phyloP scores from a whole-genome alignment of 2,888 invertebrate genomes.

The Apocheima hispidaria region DNA sequence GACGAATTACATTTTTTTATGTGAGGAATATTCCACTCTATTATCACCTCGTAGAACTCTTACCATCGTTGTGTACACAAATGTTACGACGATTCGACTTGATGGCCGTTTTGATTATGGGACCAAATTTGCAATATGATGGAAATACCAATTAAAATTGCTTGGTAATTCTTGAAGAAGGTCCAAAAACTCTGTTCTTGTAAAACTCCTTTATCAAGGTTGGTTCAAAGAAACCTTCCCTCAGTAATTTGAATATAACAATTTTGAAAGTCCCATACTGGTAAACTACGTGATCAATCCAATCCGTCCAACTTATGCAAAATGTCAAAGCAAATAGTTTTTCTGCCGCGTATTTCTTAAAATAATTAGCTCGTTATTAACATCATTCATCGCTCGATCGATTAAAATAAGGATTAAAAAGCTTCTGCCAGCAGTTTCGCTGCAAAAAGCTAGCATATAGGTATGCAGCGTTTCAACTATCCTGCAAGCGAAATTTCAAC shows the following conservation, averaged over 20 bases:
- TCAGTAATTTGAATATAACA: background rate
- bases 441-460: constrained; percentile 7
- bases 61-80: background rate
- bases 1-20: background rate
- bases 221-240: too few relatives aligned
- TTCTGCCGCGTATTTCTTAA: constrained; percentile 5
- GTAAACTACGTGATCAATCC: background rate
- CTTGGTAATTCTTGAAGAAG: too few relatives aligned
- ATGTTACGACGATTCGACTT: too few relatives aligned
- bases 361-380: constrained; percentile 17
- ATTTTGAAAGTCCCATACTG: constrained; percentile 1
- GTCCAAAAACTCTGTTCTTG: too few relatives aligned
- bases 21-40: background rate
- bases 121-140: background rate
- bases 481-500: constrained; percentile 14
- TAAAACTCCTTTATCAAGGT: too few relatives aligned
- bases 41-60: background rate
- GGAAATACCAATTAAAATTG: too few relatives aligned
- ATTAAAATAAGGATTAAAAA: constrained; percentile 21
- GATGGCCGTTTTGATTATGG: too few relatives aligned
- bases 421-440: constrained; percentile 20
- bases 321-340: constrained; percentile 10
- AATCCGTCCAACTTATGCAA: constrained; percentile 3
- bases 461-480: background rate
- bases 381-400: constrained; percentile 18